Evolutionary conservation across 2,888 invertebrate genomes (phyloP).

Genomic region (Papilio gigon): DNA sequence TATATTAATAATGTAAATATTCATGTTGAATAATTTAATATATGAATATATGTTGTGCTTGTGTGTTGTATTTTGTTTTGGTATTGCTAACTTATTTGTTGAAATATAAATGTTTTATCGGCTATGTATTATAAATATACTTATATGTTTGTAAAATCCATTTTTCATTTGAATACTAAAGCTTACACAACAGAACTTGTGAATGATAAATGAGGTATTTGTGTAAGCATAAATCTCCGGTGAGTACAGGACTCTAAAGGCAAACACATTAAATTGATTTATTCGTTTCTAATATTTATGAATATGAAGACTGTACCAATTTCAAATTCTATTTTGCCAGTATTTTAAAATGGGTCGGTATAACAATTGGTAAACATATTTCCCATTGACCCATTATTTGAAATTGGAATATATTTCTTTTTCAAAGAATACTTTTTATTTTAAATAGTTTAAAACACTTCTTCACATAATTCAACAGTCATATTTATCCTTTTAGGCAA

Average conservation of each 20-base stretch:
- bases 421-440: too few species aligned
- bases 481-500: too few species aligned
- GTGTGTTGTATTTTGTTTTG: too few species aligned
- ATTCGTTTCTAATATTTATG: slow-evolving; percentile 13
- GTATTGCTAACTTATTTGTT: background rate
- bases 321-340: background rate
- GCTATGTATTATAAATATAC: background rate
- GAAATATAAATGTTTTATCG: background rate
- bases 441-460: too few species aligned
- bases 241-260: background rate
- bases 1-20: too few species aligned
- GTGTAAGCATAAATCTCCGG: slow-evolving; percentile 29
- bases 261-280: slow-evolving; percentile 22
- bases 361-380: too few species aligned
- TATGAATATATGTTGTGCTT: background rate
- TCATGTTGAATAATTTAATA: background rate
- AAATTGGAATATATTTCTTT: too few species aligned
- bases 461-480: too few species aligned
- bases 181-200: slow-evolving; percentile 34
- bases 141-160: background rate
- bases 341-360: background rate
- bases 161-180: slow-evolving; percentile 33
- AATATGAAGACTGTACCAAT: background rate
- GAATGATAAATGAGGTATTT: slow-evolving; percentile 44
- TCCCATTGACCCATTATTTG: too few species aligned